A percentile compares a stretch with the other conserved stretches of the same genome.
Evolutionary conservation across 2,888 invertebrate genomes (phyloP).

Genomic region (Neelides folsomi): DNA sequence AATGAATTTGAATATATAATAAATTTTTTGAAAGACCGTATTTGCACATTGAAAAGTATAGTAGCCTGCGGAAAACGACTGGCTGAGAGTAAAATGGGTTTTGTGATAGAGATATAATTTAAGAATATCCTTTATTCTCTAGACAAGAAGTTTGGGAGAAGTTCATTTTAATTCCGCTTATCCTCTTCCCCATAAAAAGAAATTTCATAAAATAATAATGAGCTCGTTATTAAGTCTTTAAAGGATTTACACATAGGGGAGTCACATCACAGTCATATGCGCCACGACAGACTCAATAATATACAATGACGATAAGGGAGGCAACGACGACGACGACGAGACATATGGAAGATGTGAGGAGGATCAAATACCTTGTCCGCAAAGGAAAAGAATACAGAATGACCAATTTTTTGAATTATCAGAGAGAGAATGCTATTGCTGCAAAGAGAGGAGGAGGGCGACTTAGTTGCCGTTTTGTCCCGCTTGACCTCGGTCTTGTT

Average conservation of each 20-base stretch:
- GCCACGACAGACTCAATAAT: slow-evolving; percentile 1
- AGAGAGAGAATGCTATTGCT: slow-evolving; percentile 9
- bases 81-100: too few species aligned
- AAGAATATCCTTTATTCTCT: neutral
- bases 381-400: slow-evolving; percentile 22
- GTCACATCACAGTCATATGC: slow-evolving; percentile 3
- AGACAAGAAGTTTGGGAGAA: slow-evolving; percentile 1
- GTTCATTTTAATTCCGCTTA: neutral
- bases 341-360: slow-evolving; percentile 2
- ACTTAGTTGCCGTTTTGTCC: slow-evolving; percentile 24
- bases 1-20: neutral
- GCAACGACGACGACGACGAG: slow-evolving; percentile 13
- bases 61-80: neutral
- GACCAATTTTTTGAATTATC: slow-evolving; percentile 18
- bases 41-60: too few species aligned
- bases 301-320: slow-evolving; percentile 6
- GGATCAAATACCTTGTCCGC: slow-evolving; percentile 27
- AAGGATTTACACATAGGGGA: slow-evolving; percentile 8
- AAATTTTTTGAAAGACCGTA: too few species aligned
- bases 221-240: slow-evolving; percentile 9
- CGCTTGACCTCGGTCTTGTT: slow-evolving; percentile 26
- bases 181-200: too few species aligned
- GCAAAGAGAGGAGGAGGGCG: neutral
- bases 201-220: slow-evolving; percentile 6
- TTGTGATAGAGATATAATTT: too few species aligned